Conservation (phyloP, 2,888 invertebrate genomes). For the Orchestes rusci region DNA sequence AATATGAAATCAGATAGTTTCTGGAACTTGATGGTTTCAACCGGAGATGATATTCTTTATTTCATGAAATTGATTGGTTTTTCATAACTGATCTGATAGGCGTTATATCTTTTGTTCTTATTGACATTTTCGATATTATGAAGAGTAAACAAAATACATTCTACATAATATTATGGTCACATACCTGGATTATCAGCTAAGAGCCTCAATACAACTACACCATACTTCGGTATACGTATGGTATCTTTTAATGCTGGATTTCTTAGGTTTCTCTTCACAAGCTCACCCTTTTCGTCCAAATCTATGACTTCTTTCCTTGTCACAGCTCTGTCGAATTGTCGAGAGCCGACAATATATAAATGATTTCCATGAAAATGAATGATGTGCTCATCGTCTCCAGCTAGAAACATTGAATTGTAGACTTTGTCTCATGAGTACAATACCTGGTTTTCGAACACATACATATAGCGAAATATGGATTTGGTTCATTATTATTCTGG, state of each 20-base stretch:
- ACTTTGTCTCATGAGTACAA: too few relatives aligned
- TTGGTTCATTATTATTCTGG: too few relatives aligned
- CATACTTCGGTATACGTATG: conserved; percentile 62
- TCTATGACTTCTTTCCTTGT: conserved; percentile 49
- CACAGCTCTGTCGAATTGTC: conserved; percentile 48
- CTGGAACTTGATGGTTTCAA: too few relatives aligned
- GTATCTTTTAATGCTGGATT: conserved; percentile 67
- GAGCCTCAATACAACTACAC: conserved; percentile 64
- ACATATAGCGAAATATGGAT: too few relatives aligned
- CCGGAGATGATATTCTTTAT: too few relatives aligned
- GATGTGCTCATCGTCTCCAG: conserved; percentile 58
- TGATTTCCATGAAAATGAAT: conserved; percentile 72
- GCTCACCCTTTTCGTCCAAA: conserved; percentile 48
- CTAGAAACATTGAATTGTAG: conserved; percentile 38
- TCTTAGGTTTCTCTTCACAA: conserved; percentile 53
- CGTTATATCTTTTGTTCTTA: too few relatives aligned
- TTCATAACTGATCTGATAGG: too few relatives aligned
- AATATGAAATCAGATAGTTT: conserved; percentile 6
- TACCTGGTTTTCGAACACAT: too few relatives aligned
- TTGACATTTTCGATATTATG: too few relatives aligned
- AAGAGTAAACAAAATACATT: too few relatives aligned
- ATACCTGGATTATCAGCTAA: conserved; percentile 67
- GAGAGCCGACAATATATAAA: conserved; percentile 59
- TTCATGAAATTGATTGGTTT: too few relatives aligned
- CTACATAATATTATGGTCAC: conserved; percentile 6